These are phyloP conservation scores for Globodera ellingtonae DNA, from an alignment of 1,140 invertebrate genomes.

Conservation along the genomic window DNA sequence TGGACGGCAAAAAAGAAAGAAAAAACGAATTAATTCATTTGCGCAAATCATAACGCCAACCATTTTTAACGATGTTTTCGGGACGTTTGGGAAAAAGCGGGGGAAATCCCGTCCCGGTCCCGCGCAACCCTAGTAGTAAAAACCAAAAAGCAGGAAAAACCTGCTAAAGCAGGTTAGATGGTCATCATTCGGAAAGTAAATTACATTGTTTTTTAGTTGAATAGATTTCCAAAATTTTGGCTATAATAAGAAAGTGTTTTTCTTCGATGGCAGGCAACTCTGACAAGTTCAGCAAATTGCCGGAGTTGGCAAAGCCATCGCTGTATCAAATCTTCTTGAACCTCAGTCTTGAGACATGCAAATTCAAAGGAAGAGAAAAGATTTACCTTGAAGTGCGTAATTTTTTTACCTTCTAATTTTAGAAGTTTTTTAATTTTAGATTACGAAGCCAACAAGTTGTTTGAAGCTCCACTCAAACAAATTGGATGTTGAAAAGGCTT, in stretches of 20 bases:
- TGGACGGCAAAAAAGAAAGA: too few relatives aligned
- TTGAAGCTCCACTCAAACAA: constrained; percentile 40
- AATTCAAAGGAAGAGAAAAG: constrained; percentile 30
- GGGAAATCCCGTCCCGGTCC: too few relatives aligned
- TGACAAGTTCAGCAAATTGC: constrained; percentile 39
- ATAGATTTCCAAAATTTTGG: background rate
- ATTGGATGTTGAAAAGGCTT: constrained; percentile 34
- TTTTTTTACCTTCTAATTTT: background rate
- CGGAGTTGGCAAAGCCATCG: constrained; percentile 37
- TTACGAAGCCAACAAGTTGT: constrained; percentile 34
- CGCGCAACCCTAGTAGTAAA: too few relatives aligned
- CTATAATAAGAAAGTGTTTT: background rate
- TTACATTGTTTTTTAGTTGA: background rate
- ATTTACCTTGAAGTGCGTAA: constrained; percentile 31
- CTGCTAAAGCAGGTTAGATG: background rate
- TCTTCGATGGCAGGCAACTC: constrained; percentile 1
- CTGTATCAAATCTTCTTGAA: constrained; percentile 26
- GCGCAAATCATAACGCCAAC: too few relatives aligned
- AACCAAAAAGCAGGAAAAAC: too few relatives aligned
- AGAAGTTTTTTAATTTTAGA: constrained; percentile 21
- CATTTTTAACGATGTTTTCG: too few relatives aligned
- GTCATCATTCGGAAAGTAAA: background rate
- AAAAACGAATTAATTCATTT: too few relatives aligned
- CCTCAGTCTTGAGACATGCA: constrained; percentile 40
- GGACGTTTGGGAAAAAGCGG: too few relatives aligned